phyloP scores from a whole-genome alignment of 2,113 vertebrate genomes.

The Danionella cerebrum region DNA sequence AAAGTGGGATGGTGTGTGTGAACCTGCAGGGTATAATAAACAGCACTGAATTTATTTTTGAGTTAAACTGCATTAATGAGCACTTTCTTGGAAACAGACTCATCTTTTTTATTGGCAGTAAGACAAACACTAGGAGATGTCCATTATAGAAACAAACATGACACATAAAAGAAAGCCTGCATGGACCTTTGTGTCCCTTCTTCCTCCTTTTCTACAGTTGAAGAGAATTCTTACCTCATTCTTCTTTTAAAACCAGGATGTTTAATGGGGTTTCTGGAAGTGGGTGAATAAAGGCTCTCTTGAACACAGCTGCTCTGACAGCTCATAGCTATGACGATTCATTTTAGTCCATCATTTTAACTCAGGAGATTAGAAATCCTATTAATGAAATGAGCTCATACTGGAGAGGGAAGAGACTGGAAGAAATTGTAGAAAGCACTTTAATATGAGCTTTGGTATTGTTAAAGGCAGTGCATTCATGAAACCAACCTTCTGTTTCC shows the following conservation, averaged over 20 bases:
- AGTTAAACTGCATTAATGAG: not conserved
- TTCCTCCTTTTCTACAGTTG: not conserved
- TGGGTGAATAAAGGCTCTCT: not conserved
- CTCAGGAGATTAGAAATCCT: not conserved
- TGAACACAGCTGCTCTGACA: not conserved
- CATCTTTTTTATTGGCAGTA: not conserved
- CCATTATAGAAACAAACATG: constrained; percentile 1
- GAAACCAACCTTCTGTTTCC: not conserved
- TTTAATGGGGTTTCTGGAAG: not conserved
- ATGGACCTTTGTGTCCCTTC: not conserved
- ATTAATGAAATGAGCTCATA: not conserved
- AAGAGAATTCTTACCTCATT: not conserved
- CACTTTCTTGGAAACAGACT: not conserved
- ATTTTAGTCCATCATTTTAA: not conserved
- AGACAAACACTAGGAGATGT: not conserved
- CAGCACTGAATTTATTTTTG: too few species aligned
- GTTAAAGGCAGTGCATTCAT: not conserved
- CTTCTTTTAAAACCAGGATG: not conserved
- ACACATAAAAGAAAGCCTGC: not conserved
- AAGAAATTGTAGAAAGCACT: not conserved
- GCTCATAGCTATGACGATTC: too few species aligned
- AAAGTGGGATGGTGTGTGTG: too few species aligned
- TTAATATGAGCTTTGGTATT: not conserved
- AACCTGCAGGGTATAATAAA: too few species aligned
- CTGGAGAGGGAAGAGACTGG: not conserved